Evolutionary conservation across 1,140 invertebrate species (phyloP).

Genomic region (Drosophila melanica): DNA sequence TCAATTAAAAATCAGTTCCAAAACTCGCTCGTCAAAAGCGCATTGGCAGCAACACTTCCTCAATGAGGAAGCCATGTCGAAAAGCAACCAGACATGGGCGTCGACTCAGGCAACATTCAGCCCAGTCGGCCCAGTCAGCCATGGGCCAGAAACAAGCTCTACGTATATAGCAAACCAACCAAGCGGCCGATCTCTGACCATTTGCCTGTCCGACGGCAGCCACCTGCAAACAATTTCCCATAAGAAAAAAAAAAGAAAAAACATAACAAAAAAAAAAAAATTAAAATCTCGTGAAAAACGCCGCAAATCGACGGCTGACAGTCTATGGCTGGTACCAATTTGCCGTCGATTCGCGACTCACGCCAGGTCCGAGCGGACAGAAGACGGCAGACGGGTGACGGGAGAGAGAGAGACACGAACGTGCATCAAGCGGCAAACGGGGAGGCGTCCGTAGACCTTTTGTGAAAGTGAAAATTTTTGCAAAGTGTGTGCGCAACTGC

Average conservation of each 20-base stretch:
- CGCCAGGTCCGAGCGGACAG: slow-evolving; percentile 38
- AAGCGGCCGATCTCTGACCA: slow-evolving; percentile 34
- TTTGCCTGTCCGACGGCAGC: slow-evolving; percentile 59
- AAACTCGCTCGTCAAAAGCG: slow-evolving; percentile 34
- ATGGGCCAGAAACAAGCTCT: slow-evolving; percentile 24
- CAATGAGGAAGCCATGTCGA: slow-evolving; percentile 34
- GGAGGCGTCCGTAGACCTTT: slow-evolving; percentile 72
- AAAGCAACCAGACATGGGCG: slow-evolving; percentile 38
- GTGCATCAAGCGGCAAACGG: slow-evolving; percentile 9
- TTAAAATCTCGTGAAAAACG: slow-evolving; percentile 69
- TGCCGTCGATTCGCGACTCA: slow-evolving; percentile 75
- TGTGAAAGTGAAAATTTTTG: slow-evolving; percentile 77
- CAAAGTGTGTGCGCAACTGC: slow-evolving; percentile 45
- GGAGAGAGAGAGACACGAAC: not conserved
- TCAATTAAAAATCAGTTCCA: slow-evolving; percentile 15
- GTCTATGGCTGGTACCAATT: slow-evolving; percentile 73
- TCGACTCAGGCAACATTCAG: slow-evolving; percentile 16
- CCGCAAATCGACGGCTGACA: slow-evolving; percentile 77
- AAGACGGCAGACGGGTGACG: too few species aligned
- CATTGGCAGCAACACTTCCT: slow-evolving; percentile 42
- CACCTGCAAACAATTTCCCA: slow-evolving; percentile 74
- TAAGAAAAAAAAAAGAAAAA: slow-evolving; percentile 19
- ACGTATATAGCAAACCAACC: slow-evolving; percentile 16
- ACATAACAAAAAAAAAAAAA: slow-evolving; percentile 14
- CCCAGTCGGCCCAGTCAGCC: slow-evolving; percentile 2